phyloP scores from a whole-genome alignment of 2,113 vertebrate genomes.

The Cepphus grylle region DNA sequence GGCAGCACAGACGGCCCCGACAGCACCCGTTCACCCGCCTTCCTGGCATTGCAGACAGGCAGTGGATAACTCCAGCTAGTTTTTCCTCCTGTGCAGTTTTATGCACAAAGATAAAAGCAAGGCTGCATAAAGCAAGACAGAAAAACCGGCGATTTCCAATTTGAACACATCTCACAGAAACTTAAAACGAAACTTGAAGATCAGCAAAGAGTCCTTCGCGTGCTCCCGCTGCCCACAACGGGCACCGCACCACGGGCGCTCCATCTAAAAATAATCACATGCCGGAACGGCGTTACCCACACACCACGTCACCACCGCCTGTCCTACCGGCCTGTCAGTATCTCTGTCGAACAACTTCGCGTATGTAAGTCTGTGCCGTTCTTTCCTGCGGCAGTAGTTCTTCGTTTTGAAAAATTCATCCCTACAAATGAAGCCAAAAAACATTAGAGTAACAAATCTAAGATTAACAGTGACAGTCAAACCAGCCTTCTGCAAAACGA shows the following conservation, averaged over 20 bases:
- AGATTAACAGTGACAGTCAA: neutral
- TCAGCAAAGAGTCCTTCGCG: neutral
- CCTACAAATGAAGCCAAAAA: neutral
- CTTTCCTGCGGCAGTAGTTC: neutral
- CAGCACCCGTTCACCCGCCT: neutral
- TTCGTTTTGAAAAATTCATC: neutral
- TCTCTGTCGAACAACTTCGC: neutral
- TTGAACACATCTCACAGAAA: neutral
- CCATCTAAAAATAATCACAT: neutral
- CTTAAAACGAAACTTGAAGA: neutral
- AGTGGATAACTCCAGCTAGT: neutral
- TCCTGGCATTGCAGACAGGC: neutral
- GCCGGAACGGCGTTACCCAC: neutral
- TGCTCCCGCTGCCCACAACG: neutral
- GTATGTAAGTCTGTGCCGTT: fast-evolving
- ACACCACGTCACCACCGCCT: fast-evolving
- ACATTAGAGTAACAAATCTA: neutral
- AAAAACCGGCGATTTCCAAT: neutral
- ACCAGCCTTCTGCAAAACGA: neutral
- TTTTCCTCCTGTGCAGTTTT: neutral
- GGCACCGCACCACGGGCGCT: fast-evolving
- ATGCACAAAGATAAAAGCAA: neutral
- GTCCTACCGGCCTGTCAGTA: no score
- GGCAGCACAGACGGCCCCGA: neutral
- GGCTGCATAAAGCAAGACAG: neutral